Evolutionary conservation across 2,113 vertebrate genomes (phyloP).

Genomic region (Bambusicola thoracicus): DNA sequence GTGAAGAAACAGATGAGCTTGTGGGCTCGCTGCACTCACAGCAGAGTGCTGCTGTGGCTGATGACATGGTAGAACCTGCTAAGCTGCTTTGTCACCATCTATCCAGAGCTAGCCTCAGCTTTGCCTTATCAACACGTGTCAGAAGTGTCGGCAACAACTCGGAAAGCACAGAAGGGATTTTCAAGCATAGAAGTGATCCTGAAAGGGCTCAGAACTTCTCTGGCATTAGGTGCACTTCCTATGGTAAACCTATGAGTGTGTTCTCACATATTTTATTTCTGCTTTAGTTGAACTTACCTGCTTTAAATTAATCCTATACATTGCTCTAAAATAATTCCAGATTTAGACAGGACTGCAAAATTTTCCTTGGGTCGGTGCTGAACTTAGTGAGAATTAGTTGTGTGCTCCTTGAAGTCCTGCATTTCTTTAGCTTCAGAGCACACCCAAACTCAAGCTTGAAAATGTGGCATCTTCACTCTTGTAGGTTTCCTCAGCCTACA

Average conservation of each 20-base stretch:
- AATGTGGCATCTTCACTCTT: neutral
- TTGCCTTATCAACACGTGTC: neutral
- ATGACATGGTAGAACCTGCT: neutral
- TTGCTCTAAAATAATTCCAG: neutral
- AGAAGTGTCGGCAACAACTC: neutral
- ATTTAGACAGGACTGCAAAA: neutral
- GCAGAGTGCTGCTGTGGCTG: neutral
- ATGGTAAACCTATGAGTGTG: neutral
- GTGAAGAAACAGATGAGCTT: neutral
- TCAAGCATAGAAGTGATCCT: neutral
- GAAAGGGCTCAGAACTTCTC: neutral
- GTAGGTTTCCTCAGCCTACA: neutral
- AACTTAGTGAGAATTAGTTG: neutral
- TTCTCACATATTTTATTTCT: neutral
- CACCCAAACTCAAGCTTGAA: neutral
- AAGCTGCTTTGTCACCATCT: neutral
- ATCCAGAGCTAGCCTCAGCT: neutral
- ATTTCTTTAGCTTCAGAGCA: neutral
- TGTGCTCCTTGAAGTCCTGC: neutral
- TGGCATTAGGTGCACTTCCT: neutral
- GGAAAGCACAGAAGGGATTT: neutral
- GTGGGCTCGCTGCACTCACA: neutral
- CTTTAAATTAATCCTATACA: neutral
- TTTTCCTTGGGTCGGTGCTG: neutral
- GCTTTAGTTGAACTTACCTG: neutral